These are phyloP conservation scores for Cristatella mucedo DNA, from an alignment of 2,888 invertebrate genomes.

Conservation along the genomic window DNA sequence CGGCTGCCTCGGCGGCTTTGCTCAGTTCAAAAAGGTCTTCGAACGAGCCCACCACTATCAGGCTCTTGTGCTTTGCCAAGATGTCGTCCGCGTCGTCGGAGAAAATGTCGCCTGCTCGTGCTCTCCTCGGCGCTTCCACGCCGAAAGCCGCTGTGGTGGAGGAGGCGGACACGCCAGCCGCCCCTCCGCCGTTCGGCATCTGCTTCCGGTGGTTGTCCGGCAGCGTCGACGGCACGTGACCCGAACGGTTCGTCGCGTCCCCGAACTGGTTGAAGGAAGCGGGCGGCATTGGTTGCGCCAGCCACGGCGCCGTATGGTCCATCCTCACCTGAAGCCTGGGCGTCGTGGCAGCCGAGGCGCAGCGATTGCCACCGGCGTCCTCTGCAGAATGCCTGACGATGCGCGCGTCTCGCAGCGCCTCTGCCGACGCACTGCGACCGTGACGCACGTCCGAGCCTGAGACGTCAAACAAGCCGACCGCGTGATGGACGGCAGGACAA, in stretches of 20 bases:
- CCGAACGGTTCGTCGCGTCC: not conserved
- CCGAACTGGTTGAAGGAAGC: too few relatives aligned
- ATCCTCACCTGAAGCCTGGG: not conserved
- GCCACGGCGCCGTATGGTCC: not conserved
- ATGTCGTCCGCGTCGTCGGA: constrained; percentile 6
- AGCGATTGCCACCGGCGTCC: too few relatives aligned
- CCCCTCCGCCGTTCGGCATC: too few relatives aligned
- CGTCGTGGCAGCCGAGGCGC: too few relatives aligned
- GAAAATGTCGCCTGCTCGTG: constrained; percentile 4
- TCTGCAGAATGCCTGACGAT: too few relatives aligned
- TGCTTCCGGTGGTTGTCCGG: too few relatives aligned
- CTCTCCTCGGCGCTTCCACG: too few relatives aligned
- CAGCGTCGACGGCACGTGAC: constrained; percentile 1
- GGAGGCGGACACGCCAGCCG: too few relatives aligned
- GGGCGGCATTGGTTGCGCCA: not conserved
- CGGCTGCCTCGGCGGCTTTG: too few relatives aligned
- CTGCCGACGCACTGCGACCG: constrained; percentile 2
- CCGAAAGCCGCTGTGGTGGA: not conserved
- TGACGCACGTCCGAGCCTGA: constrained; percentile 2
- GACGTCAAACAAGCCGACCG: not conserved
- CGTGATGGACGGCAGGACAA: not conserved
- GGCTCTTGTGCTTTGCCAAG: constrained; percentile 6
- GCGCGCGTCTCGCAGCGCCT: constrained; percentile 2
- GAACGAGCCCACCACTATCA: constrained; percentile 6
- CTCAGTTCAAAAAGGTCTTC: constrained; percentile 5